Conservation (phyloP, 2,113 vertebrate genomes). For the Tragelaphus scriptus region DNA sequence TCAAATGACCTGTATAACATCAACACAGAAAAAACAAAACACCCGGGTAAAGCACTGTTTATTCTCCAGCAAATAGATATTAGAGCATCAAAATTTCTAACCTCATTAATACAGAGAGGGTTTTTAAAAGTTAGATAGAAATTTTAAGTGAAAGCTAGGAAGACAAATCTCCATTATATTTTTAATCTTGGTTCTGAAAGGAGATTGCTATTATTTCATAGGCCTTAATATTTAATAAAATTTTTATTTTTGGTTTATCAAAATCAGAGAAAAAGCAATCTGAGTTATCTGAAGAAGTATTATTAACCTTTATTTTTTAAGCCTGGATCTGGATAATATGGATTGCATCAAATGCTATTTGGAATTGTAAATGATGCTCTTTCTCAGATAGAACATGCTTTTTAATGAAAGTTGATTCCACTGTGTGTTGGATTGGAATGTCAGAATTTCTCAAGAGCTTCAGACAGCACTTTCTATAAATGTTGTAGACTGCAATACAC, state of each 20-base stretch:
- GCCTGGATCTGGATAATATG: background rate
- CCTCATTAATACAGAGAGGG: background rate
- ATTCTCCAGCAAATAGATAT: background rate
- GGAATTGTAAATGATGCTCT: background rate
- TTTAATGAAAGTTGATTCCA: slow-evolving; percentile 2
- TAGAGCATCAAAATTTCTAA: background rate
- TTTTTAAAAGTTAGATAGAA: slow-evolving; percentile 13
- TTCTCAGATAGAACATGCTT: background rate
- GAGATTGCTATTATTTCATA: background rate
- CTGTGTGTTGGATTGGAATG: background rate
- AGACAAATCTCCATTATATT: background rate
- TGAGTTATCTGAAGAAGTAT: background rate
- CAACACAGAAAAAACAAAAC: background rate
- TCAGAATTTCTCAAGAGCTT: background rate
- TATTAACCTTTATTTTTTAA: background rate
- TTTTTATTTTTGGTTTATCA: background rate
- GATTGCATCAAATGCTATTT: background rate
- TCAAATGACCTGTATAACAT: background rate
- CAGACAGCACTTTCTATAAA: background rate
- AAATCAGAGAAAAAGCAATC: background rate
- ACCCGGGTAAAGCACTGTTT: background rate
- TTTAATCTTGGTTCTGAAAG: background rate
- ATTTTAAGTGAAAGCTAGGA: background rate
- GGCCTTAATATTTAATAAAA: background rate
- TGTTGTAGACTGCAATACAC: accelerated